Conservation (phyloP, 1,140 invertebrate genomes). For the Potamilus streckersoni region DNA sequence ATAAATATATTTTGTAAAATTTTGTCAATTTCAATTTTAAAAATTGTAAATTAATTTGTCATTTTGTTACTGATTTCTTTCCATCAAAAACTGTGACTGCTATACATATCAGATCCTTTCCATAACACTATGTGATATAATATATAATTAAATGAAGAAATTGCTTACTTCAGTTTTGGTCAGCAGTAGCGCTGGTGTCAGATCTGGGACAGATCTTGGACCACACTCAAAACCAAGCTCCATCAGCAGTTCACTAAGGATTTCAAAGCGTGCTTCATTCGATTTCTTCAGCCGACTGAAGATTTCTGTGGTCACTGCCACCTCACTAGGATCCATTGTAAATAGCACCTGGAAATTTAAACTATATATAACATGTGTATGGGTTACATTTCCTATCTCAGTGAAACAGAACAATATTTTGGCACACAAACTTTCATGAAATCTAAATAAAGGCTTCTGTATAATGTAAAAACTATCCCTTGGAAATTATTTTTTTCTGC, state of each 20-base stretch:
- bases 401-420: no score
- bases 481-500: no score
- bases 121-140: constrained; percentile 1
- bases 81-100: background rate
- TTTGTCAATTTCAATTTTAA: no score
- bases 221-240: constrained; percentile 78
- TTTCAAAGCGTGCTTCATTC: constrained; percentile 78
- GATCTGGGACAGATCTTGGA: constrained; percentile 44
- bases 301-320: constrained; percentile 71
- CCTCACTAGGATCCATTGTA: constrained; percentile 72
- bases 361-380: background rate
- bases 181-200: constrained; percentile 54
- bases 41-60: background rate
- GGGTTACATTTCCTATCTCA: no score
- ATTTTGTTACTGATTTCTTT: background rate
- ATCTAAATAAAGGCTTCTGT: no score
- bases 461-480: no score
- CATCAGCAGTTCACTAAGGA: constrained; percentile 81
- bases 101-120: background rate
- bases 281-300: constrained; percentile 74
- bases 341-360: constrained; percentile 68
- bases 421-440: no score
- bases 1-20: no score
- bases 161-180: constrained; percentile 45
- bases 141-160: background rate